Evolutionary conservation across 2,888 invertebrate genomes (phyloP).

Genomic region (Polydesmus complanatus): DNA sequence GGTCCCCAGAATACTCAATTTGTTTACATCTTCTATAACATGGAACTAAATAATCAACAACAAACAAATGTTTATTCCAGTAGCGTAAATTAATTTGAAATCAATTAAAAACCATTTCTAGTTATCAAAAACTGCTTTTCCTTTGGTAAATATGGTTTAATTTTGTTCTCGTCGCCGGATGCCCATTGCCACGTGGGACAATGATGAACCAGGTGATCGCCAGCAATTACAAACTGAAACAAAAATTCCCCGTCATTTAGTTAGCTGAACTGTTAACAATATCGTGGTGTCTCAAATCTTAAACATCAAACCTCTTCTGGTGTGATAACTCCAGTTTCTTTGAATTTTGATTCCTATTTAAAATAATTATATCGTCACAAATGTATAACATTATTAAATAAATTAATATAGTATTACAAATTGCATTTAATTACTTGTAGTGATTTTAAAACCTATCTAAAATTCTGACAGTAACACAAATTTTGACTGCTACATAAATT

Average conservation of each 20-base stretch:
- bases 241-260: neutral
- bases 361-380: too few relatives aligned
- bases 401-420: too few relatives aligned
- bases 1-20: constrained; percentile 81
- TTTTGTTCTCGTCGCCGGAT: constrained; percentile 71
- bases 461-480: too few relatives aligned
- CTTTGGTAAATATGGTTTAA: constrained; percentile 75
- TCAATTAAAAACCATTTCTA: constrained; percentile 46
- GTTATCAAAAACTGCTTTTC: constrained; percentile 96
- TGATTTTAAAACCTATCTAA: too few relatives aligned
- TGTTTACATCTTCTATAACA: constrained; percentile 88
- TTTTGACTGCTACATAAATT: too few relatives aligned
- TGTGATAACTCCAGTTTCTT: constrained; percentile 94
- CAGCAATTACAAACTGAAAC: constrained; percentile 77
- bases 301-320: constrained; percentile 59
- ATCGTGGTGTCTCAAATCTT: constrained; percentile 2
- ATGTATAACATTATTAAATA: too few relatives aligned
- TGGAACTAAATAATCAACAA: constrained; percentile 70
- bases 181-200: constrained; percentile 99
- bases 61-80: too few relatives aligned
- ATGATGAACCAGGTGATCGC: constrained; percentile 95
- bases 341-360: constrained; percentile 81
- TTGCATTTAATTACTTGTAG: too few relatives aligned
- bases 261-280: neutral
- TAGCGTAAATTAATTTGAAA: too few relatives aligned